phyloP scores from a whole-genome alignment of 2,113 vertebrate species.

The Macaca fascicularis region DNA sequence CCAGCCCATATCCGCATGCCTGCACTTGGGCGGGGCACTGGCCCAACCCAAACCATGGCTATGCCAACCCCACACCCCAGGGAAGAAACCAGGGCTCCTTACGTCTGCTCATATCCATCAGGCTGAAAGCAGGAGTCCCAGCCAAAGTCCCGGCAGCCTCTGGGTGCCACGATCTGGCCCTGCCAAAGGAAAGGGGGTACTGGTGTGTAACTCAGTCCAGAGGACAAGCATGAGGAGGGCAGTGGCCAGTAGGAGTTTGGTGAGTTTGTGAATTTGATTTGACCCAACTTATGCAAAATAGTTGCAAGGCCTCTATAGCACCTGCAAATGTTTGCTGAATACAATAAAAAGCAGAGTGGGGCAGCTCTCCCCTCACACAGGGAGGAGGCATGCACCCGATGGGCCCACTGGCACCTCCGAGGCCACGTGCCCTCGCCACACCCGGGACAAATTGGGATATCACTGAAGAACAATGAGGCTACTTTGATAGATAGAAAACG shows the following conservation, averaged over 20 bases:
- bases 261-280: not conserved
- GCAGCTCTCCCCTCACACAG: not conserved
- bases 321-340: not conserved
- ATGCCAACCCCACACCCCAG: not conserved
- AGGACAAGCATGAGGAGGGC: not conserved
- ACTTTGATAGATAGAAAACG: not conserved
- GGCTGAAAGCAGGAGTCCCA: slow-evolving; percentile 99
- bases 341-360: not conserved
- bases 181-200: slow-evolving; percentile 63
- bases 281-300: slow-evolving; percentile 20
- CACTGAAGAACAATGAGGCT: not conserved
- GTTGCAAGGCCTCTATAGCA: not conserved
- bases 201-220: not conserved
- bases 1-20: not conserved
- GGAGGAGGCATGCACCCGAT: not conserved
- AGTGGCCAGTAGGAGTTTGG: not conserved
- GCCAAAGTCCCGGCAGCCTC: slow-evolving; percentile 95
- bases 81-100: slow-evolving; percentile 72
- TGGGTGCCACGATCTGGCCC: slow-evolving; percentile 94
- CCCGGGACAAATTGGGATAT: not conserved
- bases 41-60: not conserved
- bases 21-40: not conserved
- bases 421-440: not conserved
- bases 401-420: not conserved
- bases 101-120: slow-evolving; percentile 94